A percentile compares a stretch with the other conserved stretches of the same genome.
Conservation (phyloP, 1,140 invertebrate genomes). For the Laodelphax striatellus region DNA sequence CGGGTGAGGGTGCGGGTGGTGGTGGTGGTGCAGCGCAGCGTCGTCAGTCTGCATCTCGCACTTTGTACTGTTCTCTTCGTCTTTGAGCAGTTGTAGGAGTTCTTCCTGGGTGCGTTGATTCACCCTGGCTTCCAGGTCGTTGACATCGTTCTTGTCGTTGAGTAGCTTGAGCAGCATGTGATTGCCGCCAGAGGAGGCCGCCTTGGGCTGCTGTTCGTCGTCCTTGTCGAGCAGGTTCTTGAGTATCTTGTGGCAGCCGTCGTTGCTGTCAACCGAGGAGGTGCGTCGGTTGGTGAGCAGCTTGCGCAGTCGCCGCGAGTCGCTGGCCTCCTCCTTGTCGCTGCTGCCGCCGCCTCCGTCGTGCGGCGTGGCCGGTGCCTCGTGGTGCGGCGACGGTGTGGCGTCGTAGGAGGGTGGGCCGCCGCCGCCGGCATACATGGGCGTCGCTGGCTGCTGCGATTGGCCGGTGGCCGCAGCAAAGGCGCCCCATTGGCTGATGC, state of each 20-base stretch:
- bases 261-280: conserved; percentile 22
- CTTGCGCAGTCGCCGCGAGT: conserved; percentile 51
- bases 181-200: conserved; percentile 35
- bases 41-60: not conserved
- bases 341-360: not conserved
- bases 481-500: not conserved
- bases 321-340: conserved; percentile 28
- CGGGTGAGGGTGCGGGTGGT: conserved; percentile 28
- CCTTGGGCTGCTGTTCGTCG: conserved; percentile 48
- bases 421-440: not conserved
- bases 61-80: conserved; percentile 31
- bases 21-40: no score
- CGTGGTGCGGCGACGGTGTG: no score
- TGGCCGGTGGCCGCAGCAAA: conserved; percentile 8
- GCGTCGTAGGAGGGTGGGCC: no score
- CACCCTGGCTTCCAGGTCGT: conserved; percentile 47
- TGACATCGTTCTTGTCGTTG: conserved; percentile 73
- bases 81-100: conserved; percentile 64
- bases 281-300: conserved; percentile 46
- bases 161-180: conserved; percentile 71
- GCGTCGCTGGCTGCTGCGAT: conserved; percentile 15
- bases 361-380: no score
- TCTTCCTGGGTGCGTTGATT: conserved; percentile 55
- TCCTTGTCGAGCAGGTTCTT: conserved; percentile 69
- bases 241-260: conserved; percentile 46